Conservation (phyloP, 2,888 invertebrate genomes). For the Sphinx pinastri region DNA sequence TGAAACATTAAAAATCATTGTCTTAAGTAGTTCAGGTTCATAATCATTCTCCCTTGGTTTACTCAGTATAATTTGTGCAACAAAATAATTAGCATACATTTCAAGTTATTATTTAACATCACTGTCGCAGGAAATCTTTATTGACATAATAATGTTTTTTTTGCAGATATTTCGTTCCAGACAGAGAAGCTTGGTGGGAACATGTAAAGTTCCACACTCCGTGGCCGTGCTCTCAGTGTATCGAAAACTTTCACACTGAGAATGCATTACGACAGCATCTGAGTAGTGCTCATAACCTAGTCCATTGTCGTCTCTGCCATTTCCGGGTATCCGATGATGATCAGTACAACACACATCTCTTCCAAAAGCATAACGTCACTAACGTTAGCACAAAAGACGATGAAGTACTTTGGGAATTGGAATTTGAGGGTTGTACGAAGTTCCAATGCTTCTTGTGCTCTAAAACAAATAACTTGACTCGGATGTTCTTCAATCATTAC, state of each 20-base stretch:
- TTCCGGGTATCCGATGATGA: constrained; percentile 69
- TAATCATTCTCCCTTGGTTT: too few relatives aligned
- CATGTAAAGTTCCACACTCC: constrained; percentile 73
- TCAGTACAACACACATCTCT: constrained; percentile 67
- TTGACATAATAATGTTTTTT: background rate
- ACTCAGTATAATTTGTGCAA: too few relatives aligned
- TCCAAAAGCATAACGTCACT: constrained; percentile 71
- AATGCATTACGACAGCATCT: constrained; percentile 63
- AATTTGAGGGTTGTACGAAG: constrained; percentile 56
- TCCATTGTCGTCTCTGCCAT: constrained; percentile 76
- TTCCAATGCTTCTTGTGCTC: constrained; percentile 71
- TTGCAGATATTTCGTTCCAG: constrained; percentile 76
- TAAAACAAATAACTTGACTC: constrained; percentile 56
- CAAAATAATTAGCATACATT: too few relatives aligned
- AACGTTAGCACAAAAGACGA: constrained; percentile 59
- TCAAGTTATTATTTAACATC: too few relatives aligned
- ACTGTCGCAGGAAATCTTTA: too few relatives aligned
- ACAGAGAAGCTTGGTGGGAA: constrained; percentile 65
- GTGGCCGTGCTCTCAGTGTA: constrained; percentile 78
- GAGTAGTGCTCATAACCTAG: constrained; percentile 61
- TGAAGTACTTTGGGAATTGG: constrained; percentile 67
- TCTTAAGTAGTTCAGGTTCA: too few relatives aligned
- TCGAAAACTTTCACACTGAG: constrained; percentile 63
- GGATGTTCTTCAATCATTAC: constrained; percentile 71
- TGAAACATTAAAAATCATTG: too few relatives aligned